Conservation (phyloP, 2,888 invertebrate genomes). For the Electrophaes corylata region DNA sequence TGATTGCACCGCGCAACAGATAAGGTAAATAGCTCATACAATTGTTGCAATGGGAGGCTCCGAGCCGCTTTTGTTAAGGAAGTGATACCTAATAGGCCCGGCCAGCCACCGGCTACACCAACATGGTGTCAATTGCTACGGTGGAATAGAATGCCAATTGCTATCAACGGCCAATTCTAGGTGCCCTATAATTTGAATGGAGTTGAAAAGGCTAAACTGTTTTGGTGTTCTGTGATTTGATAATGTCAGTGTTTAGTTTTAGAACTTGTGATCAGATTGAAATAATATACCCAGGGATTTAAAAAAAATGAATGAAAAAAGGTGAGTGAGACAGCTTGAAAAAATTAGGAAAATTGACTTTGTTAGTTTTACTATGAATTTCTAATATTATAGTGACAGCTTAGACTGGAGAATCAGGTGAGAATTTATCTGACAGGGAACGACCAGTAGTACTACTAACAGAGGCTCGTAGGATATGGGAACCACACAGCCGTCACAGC, state of each 20-base stretch:
- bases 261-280: background rate
- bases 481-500: too few relatives aligned
- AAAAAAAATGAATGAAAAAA: too few relatives aligned
- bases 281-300: background rate
- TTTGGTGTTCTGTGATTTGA: constrained; percentile 28
- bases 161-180: constrained; percentile 53
- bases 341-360: too few relatives aligned
- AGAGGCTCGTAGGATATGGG: too few relatives aligned
- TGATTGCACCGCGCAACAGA: constrained; percentile 77
- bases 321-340: too few relatives aligned
- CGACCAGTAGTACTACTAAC: too few relatives aligned
- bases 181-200: constrained; percentile 62
- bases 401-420: too few relatives aligned
- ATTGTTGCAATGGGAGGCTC: constrained; percentile 78
- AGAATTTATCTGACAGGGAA: too few relatives aligned
- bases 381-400: too few relatives aligned
- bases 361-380: too few relatives aligned
- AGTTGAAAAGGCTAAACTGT: constrained; percentile 61
- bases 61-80: constrained; percentile 80
- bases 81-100: constrained; percentile 75
- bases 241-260: constrained; percentile 23
- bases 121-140: constrained; percentile 78
- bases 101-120: constrained; percentile 72
- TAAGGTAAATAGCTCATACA: constrained; percentile 85
- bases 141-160: constrained; percentile 41